Conservation (phyloP, 1,140 invertebrate species). For the Lepidurus apus region DNA sequence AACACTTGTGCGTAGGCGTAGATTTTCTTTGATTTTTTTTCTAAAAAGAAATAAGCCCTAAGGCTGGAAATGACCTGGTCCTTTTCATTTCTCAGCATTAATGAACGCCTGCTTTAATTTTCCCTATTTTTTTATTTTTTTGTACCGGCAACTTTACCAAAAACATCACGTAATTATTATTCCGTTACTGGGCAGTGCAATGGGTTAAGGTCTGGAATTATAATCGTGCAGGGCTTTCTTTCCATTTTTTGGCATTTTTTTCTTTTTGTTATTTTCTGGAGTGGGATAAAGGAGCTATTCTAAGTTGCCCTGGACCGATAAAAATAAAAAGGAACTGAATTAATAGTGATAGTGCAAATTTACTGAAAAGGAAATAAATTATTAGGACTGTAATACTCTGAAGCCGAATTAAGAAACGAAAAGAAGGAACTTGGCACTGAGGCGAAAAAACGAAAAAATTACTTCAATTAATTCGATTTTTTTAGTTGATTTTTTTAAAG, state of each 20-base stretch:
- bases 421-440: background rate
- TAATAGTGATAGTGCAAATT: background rate
- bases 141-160: background rate
- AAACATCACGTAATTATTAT: background rate
- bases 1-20: background rate
- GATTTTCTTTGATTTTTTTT: background rate
- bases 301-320: background rate
- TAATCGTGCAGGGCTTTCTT: background rate
- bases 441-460: background rate
- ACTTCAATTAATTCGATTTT: too few species aligned
- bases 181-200: background rate
- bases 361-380: background rate
- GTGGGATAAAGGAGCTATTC: background rate
- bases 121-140: background rate
- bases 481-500: background rate
- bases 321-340: background rate
- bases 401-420: background rate
- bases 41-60: background rate
- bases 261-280: too few species aligned
- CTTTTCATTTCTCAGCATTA: background rate
- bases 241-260: background rate
- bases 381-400: background rate
- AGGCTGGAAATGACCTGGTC: background rate
- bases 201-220: background rate
- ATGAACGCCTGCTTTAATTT: background rate